phyloP scores from a whole-genome alignment of 2,797 vertebrate species.

The Gymnocypris eckloni region DNA sequence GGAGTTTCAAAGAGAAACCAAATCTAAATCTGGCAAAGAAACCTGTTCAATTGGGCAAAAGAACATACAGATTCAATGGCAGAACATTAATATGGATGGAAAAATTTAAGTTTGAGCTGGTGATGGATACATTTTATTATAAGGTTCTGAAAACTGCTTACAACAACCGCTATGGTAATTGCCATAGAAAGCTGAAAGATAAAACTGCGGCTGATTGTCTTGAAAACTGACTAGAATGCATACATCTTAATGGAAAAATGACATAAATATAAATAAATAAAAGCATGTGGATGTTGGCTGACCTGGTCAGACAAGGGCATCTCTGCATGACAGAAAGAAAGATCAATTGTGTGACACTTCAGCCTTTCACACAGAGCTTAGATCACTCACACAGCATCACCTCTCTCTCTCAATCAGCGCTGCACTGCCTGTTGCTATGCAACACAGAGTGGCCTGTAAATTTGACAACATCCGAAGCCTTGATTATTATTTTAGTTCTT shows the following conservation, averaged over 20 bases:
- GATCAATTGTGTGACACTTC: conserved; percentile 39
- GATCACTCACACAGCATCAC: conserved; percentile 16
- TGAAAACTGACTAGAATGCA: background rate
- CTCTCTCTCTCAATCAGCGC: conserved; percentile 35
- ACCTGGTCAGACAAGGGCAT: background rate
- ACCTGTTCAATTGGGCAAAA: background rate
- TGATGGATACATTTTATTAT: background rate
- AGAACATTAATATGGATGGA: background rate
- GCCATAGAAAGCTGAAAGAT: background rate
- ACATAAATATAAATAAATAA: background rate
- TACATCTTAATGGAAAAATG: too few species aligned
- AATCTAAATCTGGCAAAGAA: too few species aligned
- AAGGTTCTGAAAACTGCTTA: background rate
- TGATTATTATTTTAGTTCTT: conserved; percentile 81
- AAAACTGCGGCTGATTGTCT: background rate
- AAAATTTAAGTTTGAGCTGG: background rate
- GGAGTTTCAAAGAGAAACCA: background rate
- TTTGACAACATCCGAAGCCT: conserved; percentile 79
- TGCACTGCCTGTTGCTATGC: conserved; percentile 78
- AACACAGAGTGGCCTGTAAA: conserved; percentile 78
- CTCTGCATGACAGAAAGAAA: conserved; percentile 8
- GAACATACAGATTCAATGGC: background rate
- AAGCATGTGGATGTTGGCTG: background rate
- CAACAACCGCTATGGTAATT: background rate
- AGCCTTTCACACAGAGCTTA: conserved; percentile 33